These are phyloP conservation scores for Scotopteryx bipunctaria DNA, from an alignment of 2,888 invertebrate species.

Conservation along the genomic window DNA sequence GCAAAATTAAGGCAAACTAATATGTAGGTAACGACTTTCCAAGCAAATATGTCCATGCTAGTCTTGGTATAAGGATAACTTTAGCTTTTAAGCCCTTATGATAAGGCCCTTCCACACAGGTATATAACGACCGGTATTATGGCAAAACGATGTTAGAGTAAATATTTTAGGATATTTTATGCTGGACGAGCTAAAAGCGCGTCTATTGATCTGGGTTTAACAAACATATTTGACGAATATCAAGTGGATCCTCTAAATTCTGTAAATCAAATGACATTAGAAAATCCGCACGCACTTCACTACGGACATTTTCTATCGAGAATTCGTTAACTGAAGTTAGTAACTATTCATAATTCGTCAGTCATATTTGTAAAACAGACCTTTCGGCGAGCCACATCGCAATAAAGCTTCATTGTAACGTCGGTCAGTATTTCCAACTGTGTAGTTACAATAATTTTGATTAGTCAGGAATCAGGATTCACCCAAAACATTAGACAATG, in stretches of 20 bases:
- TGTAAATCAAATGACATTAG: too few relatives aligned
- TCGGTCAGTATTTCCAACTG: neutral
- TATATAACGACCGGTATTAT: neutral
- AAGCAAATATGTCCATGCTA: slow-evolving; percentile 2
- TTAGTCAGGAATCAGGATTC: slow-evolving; percentile 16
- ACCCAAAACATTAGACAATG: slow-evolving; percentile 33
- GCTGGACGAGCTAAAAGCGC: too few relatives aligned
- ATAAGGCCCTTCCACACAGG: neutral
- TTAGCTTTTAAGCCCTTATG: too few relatives aligned
- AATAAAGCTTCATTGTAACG: neutral
- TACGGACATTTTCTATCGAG: too few relatives aligned
- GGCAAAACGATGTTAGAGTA: neutral
- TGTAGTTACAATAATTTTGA: neutral
- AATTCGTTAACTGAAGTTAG: too few relatives aligned
- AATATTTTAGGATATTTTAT: neutral
- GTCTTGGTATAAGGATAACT: neutral
- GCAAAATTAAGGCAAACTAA: slow-evolving; percentile 5
- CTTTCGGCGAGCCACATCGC: too few relatives aligned
- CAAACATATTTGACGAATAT: too few relatives aligned
- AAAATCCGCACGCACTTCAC: too few relatives aligned
- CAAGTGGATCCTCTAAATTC: too few relatives aligned
- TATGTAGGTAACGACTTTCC: neutral
- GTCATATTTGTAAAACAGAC: too few relatives aligned
- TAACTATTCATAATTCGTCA: too few relatives aligned
- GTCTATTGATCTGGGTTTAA: too few relatives aligned